Percentiles rank a stretch among this genome's conserved stretches.
Evolutionary conservation across 2,888 invertebrate species (phyloP).

Genomic region (Caenorhabditis becei): DNA sequence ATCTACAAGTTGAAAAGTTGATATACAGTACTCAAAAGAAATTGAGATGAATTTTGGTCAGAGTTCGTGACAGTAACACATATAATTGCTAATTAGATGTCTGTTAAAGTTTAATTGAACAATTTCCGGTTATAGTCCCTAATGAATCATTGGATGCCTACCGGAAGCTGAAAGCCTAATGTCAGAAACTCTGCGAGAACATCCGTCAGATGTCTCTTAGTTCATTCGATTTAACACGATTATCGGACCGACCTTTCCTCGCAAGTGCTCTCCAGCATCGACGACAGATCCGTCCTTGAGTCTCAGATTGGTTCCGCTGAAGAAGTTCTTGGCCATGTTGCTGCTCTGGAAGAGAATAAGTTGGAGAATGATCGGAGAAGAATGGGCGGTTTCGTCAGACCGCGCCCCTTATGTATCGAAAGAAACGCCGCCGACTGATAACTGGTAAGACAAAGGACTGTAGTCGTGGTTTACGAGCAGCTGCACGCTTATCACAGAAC

Average conservation of each 20-base stretch:
- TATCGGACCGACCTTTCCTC: slow-evolving; percentile 44
- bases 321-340: slow-evolving; percentile 40
- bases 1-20: slow-evolving; percentile 41
- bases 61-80: too few species aligned
- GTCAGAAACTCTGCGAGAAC: too few species aligned
- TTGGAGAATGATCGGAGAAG: slow-evolving; percentile 26
- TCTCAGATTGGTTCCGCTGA: slow-evolving; percentile 48
- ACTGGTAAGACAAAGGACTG: slow-evolving; percentile 30
- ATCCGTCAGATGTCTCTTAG: too few species aligned
- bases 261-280: slow-evolving; percentile 58
- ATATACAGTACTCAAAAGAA: not conserved
- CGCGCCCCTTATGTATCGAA: slow-evolving; percentile 45
- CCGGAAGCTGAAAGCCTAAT: too few species aligned
- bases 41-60: not conserved
- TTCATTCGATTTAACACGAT: not conserved
- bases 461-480: slow-evolving; percentile 35
- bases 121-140: too few species aligned
- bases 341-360: slow-evolving; percentile 2
- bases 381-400: slow-evolving; percentile 55
- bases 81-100: too few species aligned
- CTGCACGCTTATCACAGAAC: slow-evolving; percentile 33
- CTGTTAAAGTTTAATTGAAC: too few species aligned
- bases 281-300: slow-evolving; percentile 48
- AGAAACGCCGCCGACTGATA: slow-evolving; percentile 30
- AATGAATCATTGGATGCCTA: too few species aligned